These are phyloP conservation scores for Lasiurus borealis DNA, from an alignment of 2,113 vertebrate genomes.

Conservation along the genomic window DNA sequence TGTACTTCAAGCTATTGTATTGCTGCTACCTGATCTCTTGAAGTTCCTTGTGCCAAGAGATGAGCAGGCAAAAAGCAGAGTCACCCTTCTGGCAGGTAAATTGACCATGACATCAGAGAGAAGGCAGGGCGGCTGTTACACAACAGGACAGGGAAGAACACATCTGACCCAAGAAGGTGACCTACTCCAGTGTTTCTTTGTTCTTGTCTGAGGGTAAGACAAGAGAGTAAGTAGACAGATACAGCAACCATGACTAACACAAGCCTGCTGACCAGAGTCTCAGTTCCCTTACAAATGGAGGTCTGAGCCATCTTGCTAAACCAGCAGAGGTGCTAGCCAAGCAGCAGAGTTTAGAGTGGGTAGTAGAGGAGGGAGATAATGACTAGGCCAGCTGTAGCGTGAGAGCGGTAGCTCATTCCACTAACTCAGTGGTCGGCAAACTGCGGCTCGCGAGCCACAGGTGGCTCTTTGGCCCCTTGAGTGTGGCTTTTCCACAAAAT, in stretches of 20 bases:
- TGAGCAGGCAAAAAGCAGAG: neutral
- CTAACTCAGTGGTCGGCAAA: neutral
- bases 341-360: neutral
- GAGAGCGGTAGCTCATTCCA: neutral
- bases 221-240: neutral
- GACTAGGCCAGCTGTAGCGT: accelerated
- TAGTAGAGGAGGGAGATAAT: neutral
- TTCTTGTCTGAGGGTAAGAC: neutral
- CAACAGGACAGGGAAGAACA: neutral
- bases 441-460: too few species aligned
- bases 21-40: neutral
- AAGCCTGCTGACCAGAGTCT: neutral
- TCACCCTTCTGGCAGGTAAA: neutral
- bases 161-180: neutral
- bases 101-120: neutral
- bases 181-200: neutral
- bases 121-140: neutral
- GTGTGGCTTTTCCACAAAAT: too few species aligned
- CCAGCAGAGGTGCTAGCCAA: neutral
- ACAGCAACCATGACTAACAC: neutral
- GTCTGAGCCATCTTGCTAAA: neutral
- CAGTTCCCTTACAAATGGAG: neutral
- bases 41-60: neutral
- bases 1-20: neutral
- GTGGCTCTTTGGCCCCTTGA: too few species aligned